Percentiles rank a stretch among this genome's conserved stretches.
Conservation (phyloP, 2,797 vertebrate species). For the Tokudaia muenninki region DNA sequence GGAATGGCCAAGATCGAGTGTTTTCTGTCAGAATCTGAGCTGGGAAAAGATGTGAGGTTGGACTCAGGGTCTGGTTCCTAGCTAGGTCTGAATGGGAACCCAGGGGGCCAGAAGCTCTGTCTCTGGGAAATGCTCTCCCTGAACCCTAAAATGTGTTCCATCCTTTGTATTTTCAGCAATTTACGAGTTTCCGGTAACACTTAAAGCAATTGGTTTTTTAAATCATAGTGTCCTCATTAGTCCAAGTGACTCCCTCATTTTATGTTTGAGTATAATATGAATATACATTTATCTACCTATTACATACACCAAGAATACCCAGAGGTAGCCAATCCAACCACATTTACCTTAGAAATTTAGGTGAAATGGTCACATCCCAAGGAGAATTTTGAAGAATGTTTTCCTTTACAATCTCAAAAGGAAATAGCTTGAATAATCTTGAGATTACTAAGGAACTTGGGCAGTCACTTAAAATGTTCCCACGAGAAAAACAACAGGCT, state of each 20-base stretch:
- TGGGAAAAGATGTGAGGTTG: neutral
- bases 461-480: constrained; percentile 26
- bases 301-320: neutral
- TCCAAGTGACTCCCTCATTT: neutral
- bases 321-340: neutral
- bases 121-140: neutral
- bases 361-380: constrained; percentile 46
- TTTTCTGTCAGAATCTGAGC: neutral
- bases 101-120: neutral
- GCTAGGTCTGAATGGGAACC: neutral
- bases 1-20: neutral
- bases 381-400: neutral
- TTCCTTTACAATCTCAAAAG: constrained; percentile 51
- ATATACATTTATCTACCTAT: neutral
- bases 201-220: neutral
- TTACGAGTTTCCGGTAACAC: neutral
- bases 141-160: neutral
- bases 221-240: neutral
- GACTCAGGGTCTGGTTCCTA: neutral
- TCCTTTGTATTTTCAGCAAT: constrained; percentile 7
- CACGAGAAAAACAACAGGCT: constrained; percentile 30
- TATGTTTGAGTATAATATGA: constrained; percentile 9
- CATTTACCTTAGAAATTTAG: constrained; percentile 39
- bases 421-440: constrained; percentile 23
- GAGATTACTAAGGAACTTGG: constrained; percentile 48